phyloP scores from a whole-genome alignment of 2,888 invertebrate genomes.

The Phortica magna region DNA sequence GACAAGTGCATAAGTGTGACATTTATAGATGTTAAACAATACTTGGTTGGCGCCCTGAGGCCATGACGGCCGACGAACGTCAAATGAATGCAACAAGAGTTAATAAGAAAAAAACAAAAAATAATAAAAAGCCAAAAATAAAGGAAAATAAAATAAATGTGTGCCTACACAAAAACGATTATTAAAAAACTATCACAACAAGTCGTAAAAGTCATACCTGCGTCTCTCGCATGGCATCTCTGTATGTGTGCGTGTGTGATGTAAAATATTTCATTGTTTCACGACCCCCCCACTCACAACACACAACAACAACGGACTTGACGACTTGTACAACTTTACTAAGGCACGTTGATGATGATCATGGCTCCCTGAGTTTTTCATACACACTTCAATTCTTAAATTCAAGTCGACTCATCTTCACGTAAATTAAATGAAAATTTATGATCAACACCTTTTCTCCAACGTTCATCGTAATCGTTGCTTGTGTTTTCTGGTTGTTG shows the following conservation, averaged over 20 bases:
- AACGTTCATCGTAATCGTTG: slow-evolving; percentile 30
- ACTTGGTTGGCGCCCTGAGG: slow-evolving; percentile 8
- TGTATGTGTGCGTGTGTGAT: background rate
- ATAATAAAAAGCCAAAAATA: background rate
- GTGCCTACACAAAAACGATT: slow-evolving; percentile 20
- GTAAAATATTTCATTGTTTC: slow-evolving; percentile 2
- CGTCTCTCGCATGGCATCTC: background rate
- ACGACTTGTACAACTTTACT: slow-evolving; percentile 8
- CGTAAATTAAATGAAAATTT: slow-evolving; percentile 77
- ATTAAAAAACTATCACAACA: slow-evolving; percentile 20
- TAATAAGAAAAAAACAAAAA: background rate
- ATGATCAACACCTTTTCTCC: slow-evolving; percentile 77
- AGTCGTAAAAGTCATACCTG: slow-evolving; percentile 11
- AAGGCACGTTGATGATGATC: background rate
- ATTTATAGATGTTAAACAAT: slow-evolving; percentile 10
- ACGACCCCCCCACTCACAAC: background rate
- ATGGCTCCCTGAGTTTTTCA: background rate
- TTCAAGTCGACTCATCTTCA: slow-evolving; percentile 36
- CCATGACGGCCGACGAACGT: background rate
- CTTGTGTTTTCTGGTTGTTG: slow-evolving; percentile 42
- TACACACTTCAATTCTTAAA: background rate
- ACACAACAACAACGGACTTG: background rate
- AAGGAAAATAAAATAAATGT: background rate
- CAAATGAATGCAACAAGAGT: background rate
- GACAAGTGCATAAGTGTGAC: slow-evolving; percentile 20